Evolutionary conservation across 2,888 invertebrate genomes (phyloP).

Genomic region (Polyploca ridens): DNA sequence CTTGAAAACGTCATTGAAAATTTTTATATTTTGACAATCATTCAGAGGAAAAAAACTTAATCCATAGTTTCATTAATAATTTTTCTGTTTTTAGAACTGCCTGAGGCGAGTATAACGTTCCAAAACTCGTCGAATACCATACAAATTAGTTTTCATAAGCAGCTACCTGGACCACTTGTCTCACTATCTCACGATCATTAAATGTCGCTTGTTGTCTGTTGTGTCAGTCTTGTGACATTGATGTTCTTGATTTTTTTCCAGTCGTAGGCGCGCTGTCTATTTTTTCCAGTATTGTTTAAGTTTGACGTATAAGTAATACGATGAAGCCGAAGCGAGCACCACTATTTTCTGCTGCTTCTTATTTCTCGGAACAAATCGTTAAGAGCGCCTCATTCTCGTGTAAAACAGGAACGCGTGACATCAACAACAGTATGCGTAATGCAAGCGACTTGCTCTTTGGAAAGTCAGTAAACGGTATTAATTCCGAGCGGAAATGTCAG

Average conservation of each 20-base stretch:
- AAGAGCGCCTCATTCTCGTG: constrained; percentile 40
- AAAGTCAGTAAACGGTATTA: constrained; percentile 46
- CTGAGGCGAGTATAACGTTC: constrained; percentile 47
- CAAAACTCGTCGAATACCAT: constrained; percentile 57
- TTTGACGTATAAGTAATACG: constrained; percentile 14
- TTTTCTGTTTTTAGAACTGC: constrained; percentile 39
- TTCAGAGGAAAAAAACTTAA: too few species aligned
- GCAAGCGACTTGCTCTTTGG: constrained; percentile 42
- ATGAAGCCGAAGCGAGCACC: background rate
- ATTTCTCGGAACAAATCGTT: constrained; percentile 52
- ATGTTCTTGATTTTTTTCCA: constrained; percentile 12
- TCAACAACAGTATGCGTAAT: constrained; percentile 41
- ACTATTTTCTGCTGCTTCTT: constrained; percentile 27
- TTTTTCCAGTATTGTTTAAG: constrained; percentile 22
- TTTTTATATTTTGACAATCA: too few species aligned
- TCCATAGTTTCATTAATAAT: too few species aligned
- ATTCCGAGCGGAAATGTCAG: constrained; percentile 73
- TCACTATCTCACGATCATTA: constrained; percentile 57
- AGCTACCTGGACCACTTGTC: constrained; percentile 51
- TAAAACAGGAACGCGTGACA: constrained; percentile 50
- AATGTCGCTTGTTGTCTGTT: constrained; percentile 34
- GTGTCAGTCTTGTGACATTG: constrained; percentile 34
- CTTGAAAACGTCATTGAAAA: too few species aligned
- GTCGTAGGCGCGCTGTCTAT: constrained; percentile 13
- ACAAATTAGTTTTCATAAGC: constrained; percentile 61